phyloP scores from a whole-genome alignment of 2,888 invertebrate species.

The Platycnemis pennipes region DNA sequence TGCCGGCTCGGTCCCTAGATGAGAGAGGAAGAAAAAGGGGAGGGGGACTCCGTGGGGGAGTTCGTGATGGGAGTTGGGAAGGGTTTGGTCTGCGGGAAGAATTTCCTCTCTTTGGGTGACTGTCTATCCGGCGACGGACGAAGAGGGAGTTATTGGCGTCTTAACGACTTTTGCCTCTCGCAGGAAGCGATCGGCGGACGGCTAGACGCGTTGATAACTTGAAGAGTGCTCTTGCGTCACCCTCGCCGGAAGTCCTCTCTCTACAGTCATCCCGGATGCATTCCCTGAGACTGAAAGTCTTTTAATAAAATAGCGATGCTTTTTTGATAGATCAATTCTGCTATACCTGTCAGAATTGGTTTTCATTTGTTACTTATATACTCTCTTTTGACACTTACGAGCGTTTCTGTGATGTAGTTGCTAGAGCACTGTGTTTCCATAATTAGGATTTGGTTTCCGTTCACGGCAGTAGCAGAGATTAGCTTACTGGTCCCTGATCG shows the following conservation, averaged over 20 bases:
- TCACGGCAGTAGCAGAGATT: no score
- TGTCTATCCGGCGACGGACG: background rate
- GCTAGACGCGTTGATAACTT: background rate
- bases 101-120: background rate
- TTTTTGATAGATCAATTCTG: no score
- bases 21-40: background rate
- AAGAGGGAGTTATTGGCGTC: background rate
- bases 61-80: background rate
- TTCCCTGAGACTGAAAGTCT: no score
- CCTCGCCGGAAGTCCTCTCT: background rate
- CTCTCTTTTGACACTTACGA: no score
- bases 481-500: no score
- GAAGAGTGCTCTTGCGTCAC: background rate
- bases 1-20: background rate
- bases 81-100: background rate
- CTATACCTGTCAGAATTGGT: no score
- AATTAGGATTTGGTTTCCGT: no score
- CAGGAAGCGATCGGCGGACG: background rate
- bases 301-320: no score
- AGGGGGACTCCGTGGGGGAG: background rate
- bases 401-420: no score
- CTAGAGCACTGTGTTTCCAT: no score
- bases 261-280: background rate
- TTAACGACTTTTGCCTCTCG: conserved; percentile 23
- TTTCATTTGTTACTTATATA: no score